Conservation (phyloP, 1,140 invertebrate genomes). For the Forficula auricularia region DNA sequence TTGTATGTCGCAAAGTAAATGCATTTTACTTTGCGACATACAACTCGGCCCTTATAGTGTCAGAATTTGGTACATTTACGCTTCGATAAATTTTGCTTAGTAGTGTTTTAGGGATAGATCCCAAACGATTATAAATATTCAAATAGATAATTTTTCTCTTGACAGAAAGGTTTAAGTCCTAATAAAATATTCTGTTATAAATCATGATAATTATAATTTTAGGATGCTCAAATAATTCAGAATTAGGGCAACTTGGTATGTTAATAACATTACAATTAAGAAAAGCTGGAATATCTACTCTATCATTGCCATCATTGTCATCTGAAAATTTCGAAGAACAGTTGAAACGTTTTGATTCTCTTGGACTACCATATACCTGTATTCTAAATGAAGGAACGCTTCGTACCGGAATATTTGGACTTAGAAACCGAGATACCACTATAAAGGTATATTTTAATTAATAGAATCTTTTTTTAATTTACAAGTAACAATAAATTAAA, state of each 20-base stretch:
- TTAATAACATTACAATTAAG: conserved; percentile 32
- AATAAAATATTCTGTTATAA: no score
- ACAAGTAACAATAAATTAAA: conserved; percentile 7
- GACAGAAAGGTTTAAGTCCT: no score
- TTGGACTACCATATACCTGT: conserved; percentile 48
- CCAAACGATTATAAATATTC: no score
- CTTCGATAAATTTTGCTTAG: no score
- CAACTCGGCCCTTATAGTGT: no score
- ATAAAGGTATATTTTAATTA: conserved; percentile 27
- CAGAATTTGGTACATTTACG: no score
- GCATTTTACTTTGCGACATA: no score
- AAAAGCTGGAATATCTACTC: conserved; percentile 27
- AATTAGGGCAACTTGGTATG: conserved; percentile 30
- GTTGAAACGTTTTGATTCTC: conserved; percentile 21
- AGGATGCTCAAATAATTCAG: conserved; percentile 12
- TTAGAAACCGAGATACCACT: conserved; percentile 56
- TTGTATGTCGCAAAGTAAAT: no score
- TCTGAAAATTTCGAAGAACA: conserved; percentile 14
- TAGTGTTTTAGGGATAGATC: no score
- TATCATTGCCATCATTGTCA: conserved; percentile 16
- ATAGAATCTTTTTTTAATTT: conserved; percentile 1
- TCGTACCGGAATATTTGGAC: conserved; percentile 46
- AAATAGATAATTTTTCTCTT: no score
- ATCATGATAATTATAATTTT: no score
- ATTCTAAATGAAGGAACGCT: conserved; percentile 43